Evolutionary conservation across 2,797 vertebrate genomes (phyloP).

Genomic region (Chaenodraco wilsoni): DNA sequence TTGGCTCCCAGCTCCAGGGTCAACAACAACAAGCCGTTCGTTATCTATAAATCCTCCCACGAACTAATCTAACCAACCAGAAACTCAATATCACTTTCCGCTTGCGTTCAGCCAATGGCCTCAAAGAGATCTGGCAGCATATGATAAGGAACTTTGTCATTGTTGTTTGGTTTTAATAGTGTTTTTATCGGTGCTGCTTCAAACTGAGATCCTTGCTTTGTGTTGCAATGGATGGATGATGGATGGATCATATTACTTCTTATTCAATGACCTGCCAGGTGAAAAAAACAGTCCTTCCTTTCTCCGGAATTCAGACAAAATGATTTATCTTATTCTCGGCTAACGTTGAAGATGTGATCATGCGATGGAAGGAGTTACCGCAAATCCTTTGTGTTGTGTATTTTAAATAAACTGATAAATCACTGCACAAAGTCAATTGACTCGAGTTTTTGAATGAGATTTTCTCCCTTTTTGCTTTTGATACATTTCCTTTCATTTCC

Average conservation of each 20-base stretch:
- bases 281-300: not conserved
- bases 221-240: not conserved
- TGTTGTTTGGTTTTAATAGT: not conserved
- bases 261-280: constrained; percentile 25
- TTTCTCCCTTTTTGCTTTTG: not conserved
- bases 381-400: not conserved
- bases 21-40: constrained; percentile 33
- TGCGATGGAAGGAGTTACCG: not conserved
- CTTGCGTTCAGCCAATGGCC: not conserved
- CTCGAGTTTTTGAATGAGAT: not conserved
- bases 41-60: constrained; percentile 53
- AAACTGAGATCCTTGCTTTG: constrained; percentile 4
- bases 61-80: constrained; percentile 42
- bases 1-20: constrained; percentile 9
- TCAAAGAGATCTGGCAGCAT: too few species aligned
- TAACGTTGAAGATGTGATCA: not conserved
- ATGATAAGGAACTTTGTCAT: not conserved
- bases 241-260: constrained; percentile 11
- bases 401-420: not conserved
- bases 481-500: not conserved
- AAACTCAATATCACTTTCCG: constrained; percentile 45
- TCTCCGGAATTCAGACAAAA: not conserved
- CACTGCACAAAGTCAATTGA: not conserved
- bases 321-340: not conserved
- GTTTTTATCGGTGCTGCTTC: not conserved